Base-by-base conservation (phyloP, 2,797 vertebrate genomes). In the Manis javanica region DNA sequence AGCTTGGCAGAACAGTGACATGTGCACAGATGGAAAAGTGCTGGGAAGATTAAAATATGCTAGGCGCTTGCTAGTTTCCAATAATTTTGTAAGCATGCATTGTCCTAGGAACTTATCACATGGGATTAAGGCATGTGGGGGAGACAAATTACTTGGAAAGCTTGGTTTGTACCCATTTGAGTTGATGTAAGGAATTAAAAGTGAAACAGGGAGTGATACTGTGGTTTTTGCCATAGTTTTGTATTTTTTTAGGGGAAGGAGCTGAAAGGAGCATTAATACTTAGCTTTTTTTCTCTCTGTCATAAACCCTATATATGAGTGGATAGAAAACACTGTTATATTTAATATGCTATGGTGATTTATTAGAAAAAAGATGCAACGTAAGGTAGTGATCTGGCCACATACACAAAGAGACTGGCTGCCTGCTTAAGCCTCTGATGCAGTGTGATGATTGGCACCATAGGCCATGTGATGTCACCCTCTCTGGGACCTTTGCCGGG, bases 401-500 rank as follows among this genome's bases (percentile, higher is more conserved):
- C 19, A 7, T 21, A 13, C 1, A 2, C 39, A 21, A n/a, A 42
- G 51, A 63, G 57, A 74, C 53, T 61, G 77, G 64, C 53, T 39
- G 29, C 31, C 24, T 37, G 39, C 10, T 57, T 87, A n/a, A n/a
- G n/a, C n/a, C 51, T 39, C 87, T 68, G 51, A 53, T 78, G 81
- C 8, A 78, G 90, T 29, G 13, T 93, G 64, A 94, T 26, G 77
- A 91, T 69, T 0, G 1, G 39, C 63, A 55, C 51, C 64, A 34
- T 16, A 42, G 61, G 92, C 55, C 42, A 1, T 1, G 37, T 18
- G 29, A 5, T 5, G 1, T n/a, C 64, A 26, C 4, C 81, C 64
- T 13, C 3, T 21, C 71, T 3, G 26, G 72, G 96, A 77, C 88
- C 97, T 95, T 92, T 95, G 68, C 57, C 77, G 59, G 88, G 84